These are phyloP conservation scores for Barypeithes pellucidus DNA, from an alignment of 2,888 invertebrate species.

Conservation along the genomic window DNA sequence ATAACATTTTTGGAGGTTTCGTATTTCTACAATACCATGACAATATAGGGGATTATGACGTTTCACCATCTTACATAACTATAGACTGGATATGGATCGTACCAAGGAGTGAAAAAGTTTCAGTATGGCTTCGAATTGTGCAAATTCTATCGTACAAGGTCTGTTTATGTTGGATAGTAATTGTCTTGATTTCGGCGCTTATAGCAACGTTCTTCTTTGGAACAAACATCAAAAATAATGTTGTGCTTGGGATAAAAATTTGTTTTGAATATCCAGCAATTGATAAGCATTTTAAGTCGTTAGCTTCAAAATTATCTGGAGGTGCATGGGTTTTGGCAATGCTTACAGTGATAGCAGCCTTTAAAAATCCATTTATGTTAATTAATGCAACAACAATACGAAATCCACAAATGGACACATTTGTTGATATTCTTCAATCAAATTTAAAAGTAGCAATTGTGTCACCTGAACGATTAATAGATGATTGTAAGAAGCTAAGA, in stretches of 20 bases:
- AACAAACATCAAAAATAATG: not conserved
- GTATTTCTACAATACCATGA: not conserved
- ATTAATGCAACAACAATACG: constrained; percentile 3
- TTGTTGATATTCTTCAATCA: constrained; percentile 19
- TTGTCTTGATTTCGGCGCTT: not conserved
- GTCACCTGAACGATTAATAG: too few species aligned
- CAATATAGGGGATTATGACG: not conserved
- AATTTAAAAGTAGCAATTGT: not conserved
- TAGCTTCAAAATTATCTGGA: not conserved
- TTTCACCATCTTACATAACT: not conserved
- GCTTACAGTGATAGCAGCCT: not conserved
- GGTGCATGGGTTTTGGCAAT: not conserved
- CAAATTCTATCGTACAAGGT: not conserved
- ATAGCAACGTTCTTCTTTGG: not conserved
- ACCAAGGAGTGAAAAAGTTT: not conserved
- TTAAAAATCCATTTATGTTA: not conserved
- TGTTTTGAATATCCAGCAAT: not conserved
- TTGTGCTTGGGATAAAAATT: not conserved
- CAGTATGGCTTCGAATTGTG: not conserved
- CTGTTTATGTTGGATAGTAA: not conserved
- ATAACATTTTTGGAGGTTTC: not conserved
- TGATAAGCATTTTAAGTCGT: not conserved
- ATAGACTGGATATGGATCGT: not conserved
- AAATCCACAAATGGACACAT: not conserved
- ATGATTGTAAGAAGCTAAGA: not conserved